Evolutionary conservation across 1,140 invertebrate genomes (phyloP), one percentile per base, ranked within the genome.

Genomic region (Andricus grossulariae): DNA sequence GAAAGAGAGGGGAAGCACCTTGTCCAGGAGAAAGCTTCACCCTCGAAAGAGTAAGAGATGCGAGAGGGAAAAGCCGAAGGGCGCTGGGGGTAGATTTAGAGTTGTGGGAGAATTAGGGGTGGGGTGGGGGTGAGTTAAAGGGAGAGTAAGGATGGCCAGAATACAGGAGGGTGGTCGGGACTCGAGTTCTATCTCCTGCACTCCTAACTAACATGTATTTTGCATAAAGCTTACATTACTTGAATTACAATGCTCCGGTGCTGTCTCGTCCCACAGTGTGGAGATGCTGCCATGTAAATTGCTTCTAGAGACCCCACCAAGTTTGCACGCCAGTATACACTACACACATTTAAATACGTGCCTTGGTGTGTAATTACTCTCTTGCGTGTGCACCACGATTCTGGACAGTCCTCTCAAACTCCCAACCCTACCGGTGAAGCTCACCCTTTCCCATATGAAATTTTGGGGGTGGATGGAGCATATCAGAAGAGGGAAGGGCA

Each of bases 181-280:
- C 73, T 74, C 73, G 73, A 78, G 77, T 80, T 88, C 88, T 88
- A 88, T 89, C 87, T 89, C 86, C 80, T 87, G 87, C 88, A 88
- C 87, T 89, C 84, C 88, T 90, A 90, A 89, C 88, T 89, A 90
- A 90, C 89, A 90, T 89, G 88, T 89, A 90, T 90, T 90, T 90
- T 89, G 89, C 89, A 90, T 90, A 90, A 90, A 90, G 88, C 89
- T 89, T 89, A 90, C 88, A 90, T 90, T 90, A 89, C 87, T 90
- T 89, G 89, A 90, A 90, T 90, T 89, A 89, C 89, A 89, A 89
- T 90, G 86, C 88, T 87, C 83, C 85, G 80, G 73, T 80, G 80
- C 82, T 83, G 85, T 85, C 85, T 86, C 84, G 74, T 82, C 83
- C 74, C 74, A 54, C 73, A 50, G 51, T 39, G 32, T 54, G 60